Evolutionary conservation across 2,797 vertebrate species (phyloP), one percentile per base, ranked within the genome.

Genomic region (Nothura maculosa): DNA sequence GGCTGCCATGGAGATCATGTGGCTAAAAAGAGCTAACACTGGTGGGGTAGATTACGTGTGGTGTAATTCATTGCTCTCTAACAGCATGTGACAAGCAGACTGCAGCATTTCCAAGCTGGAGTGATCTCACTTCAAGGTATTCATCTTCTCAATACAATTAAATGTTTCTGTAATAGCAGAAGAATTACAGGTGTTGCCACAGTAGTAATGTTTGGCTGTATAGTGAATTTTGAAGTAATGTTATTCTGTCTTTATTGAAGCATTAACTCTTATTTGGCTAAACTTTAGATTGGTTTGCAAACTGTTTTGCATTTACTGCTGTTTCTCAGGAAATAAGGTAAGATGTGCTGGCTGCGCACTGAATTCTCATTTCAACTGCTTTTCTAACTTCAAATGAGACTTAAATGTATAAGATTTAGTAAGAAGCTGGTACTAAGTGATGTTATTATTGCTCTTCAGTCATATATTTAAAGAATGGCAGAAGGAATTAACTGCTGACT

Each of bases 91-190:
- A 36, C 67, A 22, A 79, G 57, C 79, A 69, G 67, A 77, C 61
- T 58, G 78, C 80, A 78, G 40, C 30, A 15, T 36, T 72, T 84
- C 73, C 75, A 55, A 95, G 91, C 87, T 92, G 96, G 93, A 92
- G 96, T 96, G 64, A 76, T 95, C 86, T 93, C 79, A 8, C 95
- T 85, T 92, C 50, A 97, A 98, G 97, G 97, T 98, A 97, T 55
- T 63, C 28, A 7, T 92, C 28, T 89, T 95, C 97, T 94, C 5
- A n/a, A 73, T 84, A 18, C 45, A 75, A 17, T 63, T 58, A 18
- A 94, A 70, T 67, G 25, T 24, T 86, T 12, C 43, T 12, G 73
- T 82, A 28, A 67, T 84, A 86, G 74, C 12, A 78, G 62, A 32
- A 25, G 12, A 62, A 50, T 48, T 89, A 24, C 36, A 17, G 34